Evolutionary conservation across 2,888 invertebrate genomes (phyloP), one percentile per base, ranked within the genome.

Genomic region (Spialia ferax): DNA sequence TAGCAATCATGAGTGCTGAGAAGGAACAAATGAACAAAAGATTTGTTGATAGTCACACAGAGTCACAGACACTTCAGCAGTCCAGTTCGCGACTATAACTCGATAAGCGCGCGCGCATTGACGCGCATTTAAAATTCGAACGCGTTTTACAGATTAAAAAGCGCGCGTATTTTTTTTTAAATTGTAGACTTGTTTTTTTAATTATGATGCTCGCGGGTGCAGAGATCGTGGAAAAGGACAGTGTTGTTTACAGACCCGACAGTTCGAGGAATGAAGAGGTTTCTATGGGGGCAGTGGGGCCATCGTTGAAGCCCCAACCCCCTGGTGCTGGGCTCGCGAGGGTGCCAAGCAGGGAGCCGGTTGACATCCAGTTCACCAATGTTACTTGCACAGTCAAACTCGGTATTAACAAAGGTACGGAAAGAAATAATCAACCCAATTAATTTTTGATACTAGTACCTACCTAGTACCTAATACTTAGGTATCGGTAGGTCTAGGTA

Each of bases 311-410:
- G 35, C 48, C 50, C 2, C 63, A 70, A 26, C 23, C 66, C 8
- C 62, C 64, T 8, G 63, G 71, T 0, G 78, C 81, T 69, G 84
- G 83, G 0, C 74, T 88, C 1, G 73, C 83, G 38, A 83, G 85
- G 73, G 72, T 80, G 3, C 89, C 91, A 1, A 81, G 75, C 6
- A 76, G 79, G 61, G 94, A 95, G 13, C 94, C 95, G 1, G 94
- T 97, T 38, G 96, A 97, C 79, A 95, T 97, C 71, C 94, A 95
- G 73, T 97, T 97, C 84, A 95, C 96, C 69, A 95, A 97, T 79
- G 94, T 97, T 71, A 95, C 95, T 0, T 97, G 96, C 79, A 96
- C 95, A 0, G 97, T 97, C 18, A 95, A 95, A 42, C 89, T 96
- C 69, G 97, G 97, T 73, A 95, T 96, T 75, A 95, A 95, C 79